Conservation (phyloP, 2,888 invertebrate species). For the Platerodrilus igneus region DNA sequence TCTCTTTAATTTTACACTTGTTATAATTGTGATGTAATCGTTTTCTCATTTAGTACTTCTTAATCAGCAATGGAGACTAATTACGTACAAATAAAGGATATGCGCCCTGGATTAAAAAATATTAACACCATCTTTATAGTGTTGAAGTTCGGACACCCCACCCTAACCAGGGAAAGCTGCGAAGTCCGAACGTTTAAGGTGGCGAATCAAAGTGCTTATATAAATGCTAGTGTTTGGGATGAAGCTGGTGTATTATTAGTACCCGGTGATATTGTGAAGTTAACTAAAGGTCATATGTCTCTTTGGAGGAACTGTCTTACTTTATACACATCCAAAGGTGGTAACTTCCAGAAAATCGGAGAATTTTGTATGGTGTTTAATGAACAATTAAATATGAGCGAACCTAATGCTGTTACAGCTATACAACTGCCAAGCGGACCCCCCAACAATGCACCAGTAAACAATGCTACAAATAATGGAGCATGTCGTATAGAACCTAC, state of each 20-base stretch:
- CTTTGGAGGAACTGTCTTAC: slow-evolving; percentile 89
- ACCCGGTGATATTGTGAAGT: slow-evolving; percentile 86
- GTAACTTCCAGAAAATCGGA: slow-evolving; percentile 89
- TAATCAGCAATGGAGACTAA: slow-evolving; percentile 48
- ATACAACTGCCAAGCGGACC: slow-evolving; percentile 39
- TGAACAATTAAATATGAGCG: slow-evolving; percentile 92
- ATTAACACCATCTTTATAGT: slow-evolving; percentile 90
- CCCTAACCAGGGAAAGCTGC: slow-evolving; percentile 89
- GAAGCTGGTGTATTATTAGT: slow-evolving; percentile 84
- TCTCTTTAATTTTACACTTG: too few species aligned
- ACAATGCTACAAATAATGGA: slow-evolving; percentile 49
- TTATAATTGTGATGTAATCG: too few species aligned
- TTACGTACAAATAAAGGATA: slow-evolving; percentile 73
- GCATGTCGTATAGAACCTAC: slow-evolving; percentile 42
- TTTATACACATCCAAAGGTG: slow-evolving; percentile 88
- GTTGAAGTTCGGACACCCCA: slow-evolving; percentile 84
- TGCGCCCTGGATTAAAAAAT: slow-evolving; percentile 88
- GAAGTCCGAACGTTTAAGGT: slow-evolving; percentile 94
- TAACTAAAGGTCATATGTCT: slow-evolving; percentile 84
- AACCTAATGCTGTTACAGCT: slow-evolving; percentile 64
- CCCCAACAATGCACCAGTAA: slow-evolving; percentile 43
- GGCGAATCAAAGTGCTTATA: slow-evolving; percentile 84
- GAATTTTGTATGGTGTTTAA: slow-evolving; percentile 95
- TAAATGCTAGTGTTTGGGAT: slow-evolving; percentile 95
- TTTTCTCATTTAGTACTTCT: too few species aligned